Evolutionary conservation across 2,888 invertebrate genomes (phyloP), one percentile per base, ranked within the genome.

Genomic region (Tanytarsus gracilentus): DNA sequence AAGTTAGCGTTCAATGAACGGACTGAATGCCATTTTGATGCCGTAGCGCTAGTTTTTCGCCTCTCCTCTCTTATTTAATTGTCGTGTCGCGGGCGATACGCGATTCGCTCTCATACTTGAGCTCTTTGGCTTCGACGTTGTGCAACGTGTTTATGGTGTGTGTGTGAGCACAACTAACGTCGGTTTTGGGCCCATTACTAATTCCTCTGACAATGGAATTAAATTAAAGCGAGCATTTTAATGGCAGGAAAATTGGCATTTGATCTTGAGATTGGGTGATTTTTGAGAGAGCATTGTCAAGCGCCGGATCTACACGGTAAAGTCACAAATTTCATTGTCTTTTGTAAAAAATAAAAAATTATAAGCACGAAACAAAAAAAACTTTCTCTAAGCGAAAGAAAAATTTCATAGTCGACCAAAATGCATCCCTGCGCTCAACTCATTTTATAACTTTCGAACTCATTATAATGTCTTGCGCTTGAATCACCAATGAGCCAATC

Each of bases 1-100:
- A 16, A 8, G 40, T n/a, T n/a, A 40, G 55, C 55, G 44, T 44
- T 56, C 55, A 56, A 56, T 39, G 55, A 56, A 56, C 55, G 55
- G 27, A 16, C 18, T 56, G 55, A 56, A 56, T 56, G 55, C 55
- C 55, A 40, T 56, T 56, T 56, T 44, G 44, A 44, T 44, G 44
- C 44, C 23, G 23, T 18, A 44, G 44, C 44, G 44, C 44, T 44
- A 44, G 44, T 44, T 44, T 44, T 44, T 44, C 44, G 18, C 44
- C 11, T 23, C 44, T 18, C 44, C 21, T 23, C 44, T 44, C 44
- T 44, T 44, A 44, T 44, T 44, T 44, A 44, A 44, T 44, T 44
- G 44, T 44, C 44, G 18, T 44, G 44, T 44, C 44, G 44, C 44
- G 44, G 16, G 36, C 16, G n/a, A 36, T 44, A 44, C 23, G 44